phyloP scores from a whole-genome alignment of 2,113 vertebrate species.

The Tragelaphus buxtoni region DNA sequence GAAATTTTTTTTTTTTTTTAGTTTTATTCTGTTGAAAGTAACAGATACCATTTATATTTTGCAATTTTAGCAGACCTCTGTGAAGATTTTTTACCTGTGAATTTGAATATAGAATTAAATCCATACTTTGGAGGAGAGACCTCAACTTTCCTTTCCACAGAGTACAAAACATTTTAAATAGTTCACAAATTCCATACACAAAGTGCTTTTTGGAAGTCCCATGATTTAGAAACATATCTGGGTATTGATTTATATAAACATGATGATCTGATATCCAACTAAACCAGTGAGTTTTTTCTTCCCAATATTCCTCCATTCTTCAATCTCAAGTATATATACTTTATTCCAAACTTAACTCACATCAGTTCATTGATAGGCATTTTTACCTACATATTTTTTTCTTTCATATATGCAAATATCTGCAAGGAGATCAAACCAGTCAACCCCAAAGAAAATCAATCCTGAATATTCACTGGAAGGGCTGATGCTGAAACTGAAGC shows the following conservation, averaged over 20 bases:
- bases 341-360: not conserved
- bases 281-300: not conserved
- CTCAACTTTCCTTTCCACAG: not conserved
- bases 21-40: constrained; percentile 20
- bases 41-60: constrained; percentile 25
- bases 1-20: not conserved
- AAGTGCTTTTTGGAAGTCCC: not conserved
- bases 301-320: not conserved
- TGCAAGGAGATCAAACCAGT: not conserved
- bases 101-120: constrained; percentile 30
- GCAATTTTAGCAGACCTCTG: not conserved
- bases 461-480: not conserved
- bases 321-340: not conserved
- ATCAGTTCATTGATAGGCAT: not conserved
- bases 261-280: not conserved
- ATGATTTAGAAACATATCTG: not conserved
- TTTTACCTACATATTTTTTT: not conserved
- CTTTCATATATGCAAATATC: not conserved
- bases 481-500: not conserved
- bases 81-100: not conserved
- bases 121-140: not conserved
- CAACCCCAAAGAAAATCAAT: not conserved
- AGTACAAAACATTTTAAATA: not conserved
- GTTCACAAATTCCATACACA: not conserved
- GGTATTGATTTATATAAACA: not conserved